Conservation (phyloP, 2,113 vertebrate genomes). For the Engystomops pustulosus region DNA sequence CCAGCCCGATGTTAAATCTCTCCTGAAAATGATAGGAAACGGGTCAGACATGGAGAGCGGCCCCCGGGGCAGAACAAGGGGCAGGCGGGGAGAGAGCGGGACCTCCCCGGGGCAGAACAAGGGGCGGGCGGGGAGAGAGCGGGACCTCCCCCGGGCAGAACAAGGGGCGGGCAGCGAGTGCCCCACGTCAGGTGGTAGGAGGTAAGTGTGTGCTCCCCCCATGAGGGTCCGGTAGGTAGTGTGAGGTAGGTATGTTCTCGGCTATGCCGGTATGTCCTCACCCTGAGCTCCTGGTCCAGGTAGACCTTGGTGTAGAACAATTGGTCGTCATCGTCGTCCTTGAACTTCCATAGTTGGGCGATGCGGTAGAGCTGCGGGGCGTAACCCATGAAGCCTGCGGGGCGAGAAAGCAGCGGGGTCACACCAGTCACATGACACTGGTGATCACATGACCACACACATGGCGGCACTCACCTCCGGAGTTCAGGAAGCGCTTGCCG, state of each 20-base stretch:
- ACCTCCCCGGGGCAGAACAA: neutral
- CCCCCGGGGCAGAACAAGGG: no score
- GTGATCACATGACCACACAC: neutral
- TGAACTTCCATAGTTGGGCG: conserved; percentile 77
- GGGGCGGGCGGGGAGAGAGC: neutral
- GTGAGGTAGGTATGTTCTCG: no score
- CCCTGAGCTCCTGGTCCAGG: conserved; percentile 75
- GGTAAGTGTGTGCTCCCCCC: no score
- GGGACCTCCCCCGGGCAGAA: neutral
- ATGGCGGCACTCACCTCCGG: conserved; percentile 69
- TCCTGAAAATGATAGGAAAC: conserved; percentile 64
- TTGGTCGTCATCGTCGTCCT: conserved; percentile 78
- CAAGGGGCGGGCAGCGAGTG: no score
- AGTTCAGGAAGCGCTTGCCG: conserved; percentile 81
- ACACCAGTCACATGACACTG: neutral
- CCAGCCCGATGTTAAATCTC: conserved; percentile 75
- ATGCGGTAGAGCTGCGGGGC: conserved; percentile 71
- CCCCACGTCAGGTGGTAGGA: no score
- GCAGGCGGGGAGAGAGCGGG: neutral
- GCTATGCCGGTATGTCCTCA: no score
- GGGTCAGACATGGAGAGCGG: neutral
- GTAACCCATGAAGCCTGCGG: conserved; percentile 77
- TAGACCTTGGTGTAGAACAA: conserved; percentile 80
- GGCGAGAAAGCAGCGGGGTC: neutral
- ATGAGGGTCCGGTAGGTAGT: no score